These are phyloP conservation scores for Delia radicum DNA, from an alignment of 1,140 invertebrate species.

Conservation along the genomic window DNA sequence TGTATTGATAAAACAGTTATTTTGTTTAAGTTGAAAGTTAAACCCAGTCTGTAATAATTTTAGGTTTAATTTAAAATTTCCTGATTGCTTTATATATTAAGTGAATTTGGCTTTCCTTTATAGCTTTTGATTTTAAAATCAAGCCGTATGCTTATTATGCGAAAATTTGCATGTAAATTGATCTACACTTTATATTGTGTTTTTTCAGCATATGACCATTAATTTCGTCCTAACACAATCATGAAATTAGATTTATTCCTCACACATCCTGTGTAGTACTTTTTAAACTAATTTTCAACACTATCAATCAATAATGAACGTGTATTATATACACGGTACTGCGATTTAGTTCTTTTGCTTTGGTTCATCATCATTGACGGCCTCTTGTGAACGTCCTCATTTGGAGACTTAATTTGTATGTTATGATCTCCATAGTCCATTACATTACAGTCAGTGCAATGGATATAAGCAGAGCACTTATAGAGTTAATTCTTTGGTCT, in stretches of 20 bases:
- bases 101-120: too few species aligned
- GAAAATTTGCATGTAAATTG: constrained; percentile 18
- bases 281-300: constrained; percentile 17
- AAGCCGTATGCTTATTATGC: neutral
- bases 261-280: neutral
- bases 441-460: too few species aligned
- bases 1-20: neutral
- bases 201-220: neutral
- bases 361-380: neutral
- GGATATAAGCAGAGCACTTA: too few species aligned
- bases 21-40: neutral
- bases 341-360: neutral
- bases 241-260: neutral
- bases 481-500: too few species aligned
- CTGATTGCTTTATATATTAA: neutral
- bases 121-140: neutral
- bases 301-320: constrained; percentile 10
- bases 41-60: neutral
- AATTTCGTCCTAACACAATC: neutral
- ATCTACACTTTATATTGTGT: neutral
- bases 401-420: neutral
- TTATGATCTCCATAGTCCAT: neutral
- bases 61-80: neutral
- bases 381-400: neutral
- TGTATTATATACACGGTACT: neutral